Base-by-base conservation (phyloP, 2,888 invertebrate genomes). In the Volucella bombylans region DNA sequence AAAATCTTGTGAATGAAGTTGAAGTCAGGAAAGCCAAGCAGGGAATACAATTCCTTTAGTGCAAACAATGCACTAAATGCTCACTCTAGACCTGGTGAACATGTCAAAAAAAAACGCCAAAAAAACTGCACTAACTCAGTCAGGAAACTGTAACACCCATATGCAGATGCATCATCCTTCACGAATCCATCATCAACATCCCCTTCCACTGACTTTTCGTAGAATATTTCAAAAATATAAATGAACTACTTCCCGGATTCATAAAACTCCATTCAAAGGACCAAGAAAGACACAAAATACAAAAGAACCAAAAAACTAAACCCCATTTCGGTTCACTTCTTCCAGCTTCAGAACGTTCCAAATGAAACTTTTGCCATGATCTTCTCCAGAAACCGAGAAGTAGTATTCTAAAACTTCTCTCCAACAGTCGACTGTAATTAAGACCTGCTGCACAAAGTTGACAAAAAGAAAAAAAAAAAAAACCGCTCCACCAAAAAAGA, bases 151-250 rank as follows among this genome's bases (percentile, higher is more conserved):
- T 23, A 23, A 23, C 2, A 2, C 1, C 18, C 18, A 23, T 23
- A 23, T 23, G 18, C 18, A 23, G 18, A 23, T 23, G 18, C 18
- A 23, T 23, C 18, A 23, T 23, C 18, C 18, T 23, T 23, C 18
- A 23, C 18, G 18, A 23, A 2, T 23, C n/a, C n/a, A n/a, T 23
- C 18, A 23, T 3, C 18, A 23, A 23, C 18, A 23, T 23, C 18
- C 18, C 18, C 18, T 1, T 23, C 18, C 3, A 23, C 3, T 2
- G 3, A 23, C 18, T 71, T 83, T 83, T 65, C 74, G 61, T 76
- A 61, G 71, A 74, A 83, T 80, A 80, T 76, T 76, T 85, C 81
- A 76, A 77, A 31, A 82, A 81, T 85, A 81, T 81, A 85, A 85
- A 85, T 76, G 76, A 85, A 77, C 85, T 85, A 72, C 57, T 39